A percentile compares a stretch with the other conserved stretches of the same genome.
These are phyloP conservation scores for Acyrthosiphon pisum DNA, from an alignment of 1,140 invertebrate species.

Conservation along the genomic window DNA sequence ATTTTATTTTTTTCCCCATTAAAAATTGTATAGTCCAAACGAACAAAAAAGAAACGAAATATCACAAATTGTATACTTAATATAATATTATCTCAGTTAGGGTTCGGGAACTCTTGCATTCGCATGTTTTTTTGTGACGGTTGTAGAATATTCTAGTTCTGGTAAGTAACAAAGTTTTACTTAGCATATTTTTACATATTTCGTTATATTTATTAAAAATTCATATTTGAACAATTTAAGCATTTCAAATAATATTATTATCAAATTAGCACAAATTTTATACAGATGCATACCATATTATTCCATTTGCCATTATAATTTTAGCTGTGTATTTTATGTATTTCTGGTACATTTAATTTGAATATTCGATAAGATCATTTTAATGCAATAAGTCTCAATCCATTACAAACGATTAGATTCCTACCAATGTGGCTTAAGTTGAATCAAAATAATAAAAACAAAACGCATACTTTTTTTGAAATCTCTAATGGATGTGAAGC, in stretches of 20 bases:
- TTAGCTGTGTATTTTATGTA: neutral
- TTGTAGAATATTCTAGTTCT: neutral
- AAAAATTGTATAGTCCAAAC: neutral
- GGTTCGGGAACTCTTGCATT: neutral
- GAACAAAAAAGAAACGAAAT: neutral
- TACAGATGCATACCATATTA: neutral
- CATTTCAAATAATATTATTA: neutral
- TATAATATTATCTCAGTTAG: neutral
- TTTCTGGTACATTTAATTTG: neutral
- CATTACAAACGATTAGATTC: neutral
- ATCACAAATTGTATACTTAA: neutral
- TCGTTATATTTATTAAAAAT: neutral
- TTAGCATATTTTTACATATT: neutral
- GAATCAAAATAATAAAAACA: neutral
- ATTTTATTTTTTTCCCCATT: neutral
- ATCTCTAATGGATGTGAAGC: neutral
- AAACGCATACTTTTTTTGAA: neutral
- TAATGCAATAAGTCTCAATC: neutral
- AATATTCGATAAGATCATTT: neutral
- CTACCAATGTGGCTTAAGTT: neutral
- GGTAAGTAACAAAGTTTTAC: neutral
- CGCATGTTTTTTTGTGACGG: neutral
- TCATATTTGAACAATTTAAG: neutral
- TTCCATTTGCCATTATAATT: neutral
- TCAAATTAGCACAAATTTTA: neutral